Base-by-base conservation (phyloP, 2,888 invertebrate species). In the Glaucopsyche alexis region DNA sequence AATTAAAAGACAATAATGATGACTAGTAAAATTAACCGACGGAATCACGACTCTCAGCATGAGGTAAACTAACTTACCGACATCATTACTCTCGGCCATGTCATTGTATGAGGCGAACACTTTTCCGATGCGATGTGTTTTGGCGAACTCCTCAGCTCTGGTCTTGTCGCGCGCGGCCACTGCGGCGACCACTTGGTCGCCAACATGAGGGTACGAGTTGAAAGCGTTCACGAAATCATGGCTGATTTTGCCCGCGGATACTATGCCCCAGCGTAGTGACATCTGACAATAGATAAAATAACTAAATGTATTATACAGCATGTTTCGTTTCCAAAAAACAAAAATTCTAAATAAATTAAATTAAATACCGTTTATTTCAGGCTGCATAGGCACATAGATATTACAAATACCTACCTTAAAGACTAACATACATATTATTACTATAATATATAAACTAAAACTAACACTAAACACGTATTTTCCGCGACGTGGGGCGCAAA, bases 201-300 rank as follows among this genome's bases (percentile, higher is more conserved):
- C 88, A 60, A 89, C 94, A 65, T 89, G 84, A 0, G 96, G 94
- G 71, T 96, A 93, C 0, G 94, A 94, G 77, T 94, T 92, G 8
- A 97, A 78, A 2, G 96, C 96, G 49, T 94, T 94, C 4, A 95
- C 95, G 85, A 98, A 98, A 85, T 98, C 98, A 84, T 96, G 94
- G 78, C 95, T 94, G 78, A 98, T 98, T 88, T 95, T 95, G 0
- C 97, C 98, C 69, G 96, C 95, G 60, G 96, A 94, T 5, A 95
- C 95, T 75, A 98, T 97, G 74, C 98, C 98, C 98, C 98, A 98
- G 78, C 95, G 95, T 71, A 96, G 77, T 70, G 87, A 80, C 93
- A 93, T 93, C 90, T 92, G 79, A 47, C 79, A 78, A 73, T 7
- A 67, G 16, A 14, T 19, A 75, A 79, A 76, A 77, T 1, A 11